Percentiles rank a stretch among this genome's conserved stretches.
These are phyloP conservation scores for Isurus oxyrinchus DNA, from an alignment of 2,113 vertebrate genomes.

Conservation along the genomic window DNA sequence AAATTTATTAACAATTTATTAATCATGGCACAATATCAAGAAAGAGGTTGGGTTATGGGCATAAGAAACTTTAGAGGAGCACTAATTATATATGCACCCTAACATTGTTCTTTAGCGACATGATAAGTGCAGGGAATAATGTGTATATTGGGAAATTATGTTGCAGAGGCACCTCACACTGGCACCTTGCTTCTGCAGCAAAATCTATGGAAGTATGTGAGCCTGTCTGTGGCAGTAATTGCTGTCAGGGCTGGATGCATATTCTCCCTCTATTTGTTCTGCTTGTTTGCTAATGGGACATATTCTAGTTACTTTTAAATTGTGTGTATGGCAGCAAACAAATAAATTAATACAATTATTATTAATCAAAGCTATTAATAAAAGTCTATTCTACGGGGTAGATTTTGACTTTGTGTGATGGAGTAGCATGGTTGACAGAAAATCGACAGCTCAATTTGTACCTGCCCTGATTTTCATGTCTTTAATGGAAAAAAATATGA, in stretches of 20 bases:
- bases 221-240: not conserved
- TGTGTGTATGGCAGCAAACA: not conserved
- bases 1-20: slow-evolving; percentile 24
- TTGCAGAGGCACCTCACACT: not conserved
- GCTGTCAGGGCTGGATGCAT: not conserved
- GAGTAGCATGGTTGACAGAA: not conserved
- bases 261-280: not conserved
- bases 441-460: not conserved
- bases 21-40: not conserved
- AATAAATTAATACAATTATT: not conserved
- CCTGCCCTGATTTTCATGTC: not conserved
- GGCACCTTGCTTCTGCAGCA: not conserved
- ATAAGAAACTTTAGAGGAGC: not conserved
- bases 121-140: not conserved
- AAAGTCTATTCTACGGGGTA: not conserved
- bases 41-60: not conserved
- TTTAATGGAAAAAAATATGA: not conserved
- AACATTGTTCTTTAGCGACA: not conserved
- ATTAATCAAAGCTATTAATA: not conserved
- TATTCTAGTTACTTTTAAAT: not conserved
- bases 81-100: not conserved
- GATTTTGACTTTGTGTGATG: not conserved
- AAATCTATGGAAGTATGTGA: not conserved
- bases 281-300: not conserved
- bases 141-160: not conserved